phyloP scores from a whole-genome alignment of 2,797 vertebrate genomes.

The Siniperca scherzeri region DNA sequence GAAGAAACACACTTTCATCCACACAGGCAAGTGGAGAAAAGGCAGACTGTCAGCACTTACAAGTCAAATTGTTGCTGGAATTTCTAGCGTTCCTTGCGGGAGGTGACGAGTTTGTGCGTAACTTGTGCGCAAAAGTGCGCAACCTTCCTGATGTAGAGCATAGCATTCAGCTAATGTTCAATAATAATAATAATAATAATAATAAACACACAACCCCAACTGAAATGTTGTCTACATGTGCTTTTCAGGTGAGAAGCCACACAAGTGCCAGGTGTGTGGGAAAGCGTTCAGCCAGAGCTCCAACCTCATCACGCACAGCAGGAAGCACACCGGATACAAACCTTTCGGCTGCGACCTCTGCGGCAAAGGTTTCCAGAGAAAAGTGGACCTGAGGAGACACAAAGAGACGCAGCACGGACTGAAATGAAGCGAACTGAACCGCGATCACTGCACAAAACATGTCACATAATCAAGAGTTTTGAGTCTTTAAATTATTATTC shows the following conservation, averaged over 20 bases:
- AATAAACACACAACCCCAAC: neutral
- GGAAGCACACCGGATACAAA: slow-evolving; percentile 99
- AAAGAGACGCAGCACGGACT: slow-evolving; percentile 97
- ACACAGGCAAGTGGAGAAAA: slow-evolving; percentile 89
- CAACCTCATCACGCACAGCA: slow-evolving; percentile 98
- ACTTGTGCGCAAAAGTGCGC: slow-evolving; percentile 13
- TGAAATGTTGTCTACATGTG: neutral
- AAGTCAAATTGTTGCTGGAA: neutral
- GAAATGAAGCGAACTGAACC: slow-evolving; percentile 81
- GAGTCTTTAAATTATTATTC: neutral
- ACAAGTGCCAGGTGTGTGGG: slow-evolving; percentile 98
- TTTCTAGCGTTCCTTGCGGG: neutral
- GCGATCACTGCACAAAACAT: neutral
- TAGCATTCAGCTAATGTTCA: neutral
- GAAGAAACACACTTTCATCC: slow-evolving; percentile 99
- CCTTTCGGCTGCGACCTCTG: slow-evolving; percentile 97
- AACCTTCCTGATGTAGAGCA: neutral
- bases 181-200: neutral
- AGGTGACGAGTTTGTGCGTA: neutral
- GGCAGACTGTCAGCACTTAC: no score
- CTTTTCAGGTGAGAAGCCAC: slow-evolving; percentile 95
- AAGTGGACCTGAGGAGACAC: slow-evolving; percentile 97
- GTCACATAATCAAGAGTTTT: neutral
- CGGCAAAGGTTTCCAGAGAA: slow-evolving; percentile 97
- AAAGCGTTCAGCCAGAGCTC: slow-evolving; percentile 99